Base-by-base conservation (phyloP, 2,113 vertebrate species). In the Trematomus loennbergii region DNA sequence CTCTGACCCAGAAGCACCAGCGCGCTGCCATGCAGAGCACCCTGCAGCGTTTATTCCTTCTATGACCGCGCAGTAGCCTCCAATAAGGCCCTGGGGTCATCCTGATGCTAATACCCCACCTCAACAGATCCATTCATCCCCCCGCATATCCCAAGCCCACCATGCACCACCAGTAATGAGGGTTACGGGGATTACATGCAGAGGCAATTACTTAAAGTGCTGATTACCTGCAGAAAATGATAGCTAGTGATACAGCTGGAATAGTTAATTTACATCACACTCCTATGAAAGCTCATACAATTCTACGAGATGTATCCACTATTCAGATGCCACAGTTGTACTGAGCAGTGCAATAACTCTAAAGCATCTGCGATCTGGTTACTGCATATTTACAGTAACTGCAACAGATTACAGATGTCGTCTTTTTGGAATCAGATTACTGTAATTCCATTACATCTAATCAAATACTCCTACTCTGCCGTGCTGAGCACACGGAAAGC, bases 301-400 rank as follows among this genome's bases (percentile, higher is more conserved):
- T 68, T 72, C 70, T 59, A 43, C 50, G 71, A 50, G 57, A 79
- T 13, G 70, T 48, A 12, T 25, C 29, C 54, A 70, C 55, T 55
- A 43, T 72, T 72, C 25, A 65, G 69, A 82, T 76, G 67, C 76
- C 79, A 82, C 75, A 55, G 59, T 83, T 77, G 76, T 66, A 77
- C 40, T 52, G 49, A 88, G 69, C 80, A 76, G 75, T 72, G 78
- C 72, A 85, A 87, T 89, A 82, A 87, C 63, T 74, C 79, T 54
- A 43, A 77, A 72, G 48, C 70, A 78, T 87, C 78, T 48, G 72
- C 85, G 72, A 92, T 92, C 72, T 80, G 75, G 91, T 93, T 89
- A 83, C 85, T 58, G 69, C 80, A 79, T 91, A 91, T 91, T 93
- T 92, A 93, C 92, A 93, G 91, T 91, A 87, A 92, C 85, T 89